A percentile compares a stretch with the other conserved stretches of the same genome.
Conservation (phyloP, 2,797 vertebrate genomes). For the Chaetophractus vellerosus region DNA sequence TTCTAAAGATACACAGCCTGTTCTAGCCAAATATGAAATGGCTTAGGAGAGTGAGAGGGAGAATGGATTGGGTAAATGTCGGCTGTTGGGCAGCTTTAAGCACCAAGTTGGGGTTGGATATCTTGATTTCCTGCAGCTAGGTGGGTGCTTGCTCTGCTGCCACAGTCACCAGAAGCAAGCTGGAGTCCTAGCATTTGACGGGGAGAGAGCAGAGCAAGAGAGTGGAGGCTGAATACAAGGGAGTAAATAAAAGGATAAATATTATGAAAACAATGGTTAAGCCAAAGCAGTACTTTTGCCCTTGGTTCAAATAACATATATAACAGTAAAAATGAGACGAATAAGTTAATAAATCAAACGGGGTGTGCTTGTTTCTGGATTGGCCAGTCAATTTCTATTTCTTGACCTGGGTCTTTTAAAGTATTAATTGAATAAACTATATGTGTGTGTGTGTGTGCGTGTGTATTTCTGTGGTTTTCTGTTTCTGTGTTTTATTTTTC, state of each 20-base stretch:
- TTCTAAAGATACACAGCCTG: neutral
- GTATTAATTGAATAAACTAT: neutral
- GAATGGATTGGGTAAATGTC: too few relatives aligned
- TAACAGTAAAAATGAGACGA: neutral
- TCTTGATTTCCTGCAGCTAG: neutral
- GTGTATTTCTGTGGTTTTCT: neutral
- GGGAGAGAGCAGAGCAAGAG: neutral
- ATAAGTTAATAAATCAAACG: neutral
- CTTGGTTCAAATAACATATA: neutral
- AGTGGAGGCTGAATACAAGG: neutral
- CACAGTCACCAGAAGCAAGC: neutral
- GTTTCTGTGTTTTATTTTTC: neutral
- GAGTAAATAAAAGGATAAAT: too few relatives aligned
- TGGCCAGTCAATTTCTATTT: neutral
- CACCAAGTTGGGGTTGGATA: fast-evolving
- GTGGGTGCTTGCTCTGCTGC: neutral
- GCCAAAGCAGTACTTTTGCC: neutral
- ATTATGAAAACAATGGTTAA: neutral
- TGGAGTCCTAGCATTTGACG: neutral
- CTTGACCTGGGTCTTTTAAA: neutral
- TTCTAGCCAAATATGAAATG: neutral
- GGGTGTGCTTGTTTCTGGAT: neutral
- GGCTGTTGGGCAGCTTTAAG: neutral
- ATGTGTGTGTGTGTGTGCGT: neutral
- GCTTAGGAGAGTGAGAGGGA: too few relatives aligned